phyloP scores from a whole-genome alignment of 2,113 vertebrate species.

The Myotis davidii region DNA sequence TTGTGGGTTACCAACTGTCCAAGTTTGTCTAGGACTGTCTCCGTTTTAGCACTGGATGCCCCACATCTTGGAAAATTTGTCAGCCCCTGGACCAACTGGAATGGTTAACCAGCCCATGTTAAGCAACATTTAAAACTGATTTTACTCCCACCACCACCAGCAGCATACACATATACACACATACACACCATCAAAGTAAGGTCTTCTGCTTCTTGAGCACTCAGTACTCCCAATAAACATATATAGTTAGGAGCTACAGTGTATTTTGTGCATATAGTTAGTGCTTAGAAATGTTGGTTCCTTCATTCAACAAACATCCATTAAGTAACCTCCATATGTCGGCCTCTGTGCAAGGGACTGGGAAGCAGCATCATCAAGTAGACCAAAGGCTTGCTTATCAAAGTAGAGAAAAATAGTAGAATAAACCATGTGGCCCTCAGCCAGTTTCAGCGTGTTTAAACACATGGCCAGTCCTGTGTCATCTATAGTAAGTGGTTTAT shows the following conservation, averaged over 20 bases:
- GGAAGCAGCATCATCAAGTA: neutral
- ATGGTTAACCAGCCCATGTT: neutral
- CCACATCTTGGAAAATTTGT: neutral
- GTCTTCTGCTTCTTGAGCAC: neutral
- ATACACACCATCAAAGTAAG: neutral
- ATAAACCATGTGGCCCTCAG: neutral
- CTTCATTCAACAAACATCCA: constrained; percentile 15
- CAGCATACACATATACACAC: neutral
- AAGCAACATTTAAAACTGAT: constrained; percentile 14
- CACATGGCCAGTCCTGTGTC: neutral
- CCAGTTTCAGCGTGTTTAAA: neutral
- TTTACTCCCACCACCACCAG: neutral
- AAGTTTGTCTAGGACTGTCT: neutral
- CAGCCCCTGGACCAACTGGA: neutral
- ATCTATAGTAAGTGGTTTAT: neutral
- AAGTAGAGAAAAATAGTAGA: neutral
- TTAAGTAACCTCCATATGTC: neutral
- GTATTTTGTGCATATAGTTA: neutral
- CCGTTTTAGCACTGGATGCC: neutral
- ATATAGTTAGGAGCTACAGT: neutral
- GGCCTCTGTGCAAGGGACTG: neutral
- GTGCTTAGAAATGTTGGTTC: neutral
- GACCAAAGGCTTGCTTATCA: neutral
- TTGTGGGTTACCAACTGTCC: neutral
- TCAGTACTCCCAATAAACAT: neutral